Conservation (phyloP, 1,140 invertebrate species). For the Panagrolaimus sp. region DNA sequence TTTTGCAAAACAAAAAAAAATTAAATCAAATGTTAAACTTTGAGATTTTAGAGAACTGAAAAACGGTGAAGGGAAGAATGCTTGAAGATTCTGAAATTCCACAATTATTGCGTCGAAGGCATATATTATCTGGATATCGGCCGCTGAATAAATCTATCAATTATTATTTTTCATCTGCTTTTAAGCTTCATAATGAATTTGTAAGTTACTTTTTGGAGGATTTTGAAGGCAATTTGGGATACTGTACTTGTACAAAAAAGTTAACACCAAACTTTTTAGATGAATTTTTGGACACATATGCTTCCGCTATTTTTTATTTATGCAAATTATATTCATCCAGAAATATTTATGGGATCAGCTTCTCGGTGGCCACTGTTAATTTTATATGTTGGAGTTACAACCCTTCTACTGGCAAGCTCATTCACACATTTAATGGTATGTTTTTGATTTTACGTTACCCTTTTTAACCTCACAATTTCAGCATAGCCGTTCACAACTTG, state of each 20-base stretch:
- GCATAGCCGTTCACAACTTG: conserved; percentile 39
- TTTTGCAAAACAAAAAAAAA: no score
- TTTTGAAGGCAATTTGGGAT: no score
- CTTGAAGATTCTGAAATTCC: conserved; percentile 22
- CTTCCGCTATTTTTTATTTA: conserved; percentile 29
- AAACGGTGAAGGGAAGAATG: neutral
- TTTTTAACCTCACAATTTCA: conserved; percentile 10
- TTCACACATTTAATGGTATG: conserved; percentile 35
- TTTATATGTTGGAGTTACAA: conserved; percentile 29
- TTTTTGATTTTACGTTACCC: neutral
- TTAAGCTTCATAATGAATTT: conserved; percentile 34
- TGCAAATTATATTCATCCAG: conserved; percentile 32
- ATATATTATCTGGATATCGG: conserved; percentile 31
- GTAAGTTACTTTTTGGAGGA: conserved; percentile 13
- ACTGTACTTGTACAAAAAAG: no score
- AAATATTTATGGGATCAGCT: conserved; percentile 16
- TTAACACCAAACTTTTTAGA: conserved; percentile 11
- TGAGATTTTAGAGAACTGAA: no score
- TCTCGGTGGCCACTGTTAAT: conserved; percentile 29
- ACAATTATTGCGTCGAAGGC: conserved; percentile 22
- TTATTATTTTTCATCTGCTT: conserved; percentile 33
- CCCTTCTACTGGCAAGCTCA: conserved; percentile 33
- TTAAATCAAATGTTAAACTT: no score
- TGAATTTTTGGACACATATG: conserved; percentile 44
- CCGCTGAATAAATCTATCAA: conserved; percentile 30